These are phyloP conservation scores for Eulithis testata DNA, from an alignment of 2,888 invertebrate species.

Conservation along the genomic window DNA sequence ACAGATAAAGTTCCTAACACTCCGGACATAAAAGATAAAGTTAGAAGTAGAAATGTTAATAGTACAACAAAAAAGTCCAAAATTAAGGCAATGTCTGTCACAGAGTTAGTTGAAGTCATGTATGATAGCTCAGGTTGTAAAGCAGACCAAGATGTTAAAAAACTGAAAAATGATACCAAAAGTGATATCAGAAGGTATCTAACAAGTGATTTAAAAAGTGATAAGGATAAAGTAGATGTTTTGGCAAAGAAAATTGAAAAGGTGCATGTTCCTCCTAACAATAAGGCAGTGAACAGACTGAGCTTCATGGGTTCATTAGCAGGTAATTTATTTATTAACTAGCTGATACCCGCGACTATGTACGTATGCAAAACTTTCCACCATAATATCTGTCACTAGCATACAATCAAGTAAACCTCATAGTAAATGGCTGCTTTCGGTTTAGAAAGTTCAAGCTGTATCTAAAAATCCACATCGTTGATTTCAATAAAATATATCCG, in stretches of 20 bases:
- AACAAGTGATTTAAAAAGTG: conserved; percentile 1
- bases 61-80: conserved; percentile 64
- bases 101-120: conserved; percentile 67
- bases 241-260: conserved; percentile 57
- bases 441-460: too few relatives aligned
- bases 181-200: background rate
- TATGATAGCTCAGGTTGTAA: conserved; percentile 24
- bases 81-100: conserved; percentile 64
- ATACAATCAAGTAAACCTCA: too few relatives aligned
- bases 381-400: too few relatives aligned
- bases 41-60: conserved; percentile 54
- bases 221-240: conserved; percentile 18
- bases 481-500: too few relatives aligned
- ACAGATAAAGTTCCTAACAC: conserved; percentile 65
- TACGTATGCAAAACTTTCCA: too few relatives aligned
- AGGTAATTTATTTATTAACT: conserved; percentile 57
- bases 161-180: background rate
- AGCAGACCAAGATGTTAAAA: conserved; percentile 44
- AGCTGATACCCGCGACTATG: too few relatives aligned
- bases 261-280: conserved; percentile 51
- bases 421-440: too few relatives aligned
- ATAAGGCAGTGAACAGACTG: conserved; percentile 58
- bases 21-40: conserved; percentile 60
- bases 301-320: conserved; percentile 84
- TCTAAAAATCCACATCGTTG: too few relatives aligned